These are phyloP conservation scores for Cinclus mexicanus DNA, from an alignment of 2,113 vertebrate species.

Conservation along the genomic window DNA sequence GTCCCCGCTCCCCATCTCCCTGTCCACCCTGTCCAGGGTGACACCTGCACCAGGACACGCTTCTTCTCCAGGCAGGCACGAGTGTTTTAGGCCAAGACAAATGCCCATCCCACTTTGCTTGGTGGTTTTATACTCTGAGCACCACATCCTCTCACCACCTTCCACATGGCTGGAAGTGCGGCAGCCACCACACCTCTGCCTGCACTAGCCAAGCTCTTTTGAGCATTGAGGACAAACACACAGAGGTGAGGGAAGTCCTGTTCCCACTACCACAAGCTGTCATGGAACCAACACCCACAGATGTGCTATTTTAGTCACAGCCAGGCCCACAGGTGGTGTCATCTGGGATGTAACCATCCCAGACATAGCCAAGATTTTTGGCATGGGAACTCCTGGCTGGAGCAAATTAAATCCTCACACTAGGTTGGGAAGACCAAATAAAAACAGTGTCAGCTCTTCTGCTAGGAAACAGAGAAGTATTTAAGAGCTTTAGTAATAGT, in stretches of 20 bases:
- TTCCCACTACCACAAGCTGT: background rate
- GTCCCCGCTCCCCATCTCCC: background rate
- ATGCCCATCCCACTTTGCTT: background rate
- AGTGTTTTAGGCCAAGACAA: background rate
- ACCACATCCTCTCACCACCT: background rate
- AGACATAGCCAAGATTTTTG: background rate
- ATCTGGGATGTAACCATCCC: background rate
- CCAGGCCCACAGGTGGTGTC: background rate
- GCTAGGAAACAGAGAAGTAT: background rate
- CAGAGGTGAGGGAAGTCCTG: background rate
- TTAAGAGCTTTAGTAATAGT: background rate
- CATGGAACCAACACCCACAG: background rate
- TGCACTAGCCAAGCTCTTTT: background rate
- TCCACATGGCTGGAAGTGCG: background rate
- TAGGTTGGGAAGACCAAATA: background rate
- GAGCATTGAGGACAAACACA: background rate
- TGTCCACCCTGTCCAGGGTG: no score
- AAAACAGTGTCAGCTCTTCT: background rate
- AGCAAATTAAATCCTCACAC: background rate
- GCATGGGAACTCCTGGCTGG: background rate
- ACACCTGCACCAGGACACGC: accelerated
- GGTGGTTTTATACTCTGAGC: background rate
- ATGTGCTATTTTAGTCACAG: background rate
- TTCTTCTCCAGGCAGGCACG: background rate
- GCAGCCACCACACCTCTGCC: background rate